Base-by-base conservation (phyloP, 1,140 invertebrate species). In the Pentalonia nigronervosa region DNA sequence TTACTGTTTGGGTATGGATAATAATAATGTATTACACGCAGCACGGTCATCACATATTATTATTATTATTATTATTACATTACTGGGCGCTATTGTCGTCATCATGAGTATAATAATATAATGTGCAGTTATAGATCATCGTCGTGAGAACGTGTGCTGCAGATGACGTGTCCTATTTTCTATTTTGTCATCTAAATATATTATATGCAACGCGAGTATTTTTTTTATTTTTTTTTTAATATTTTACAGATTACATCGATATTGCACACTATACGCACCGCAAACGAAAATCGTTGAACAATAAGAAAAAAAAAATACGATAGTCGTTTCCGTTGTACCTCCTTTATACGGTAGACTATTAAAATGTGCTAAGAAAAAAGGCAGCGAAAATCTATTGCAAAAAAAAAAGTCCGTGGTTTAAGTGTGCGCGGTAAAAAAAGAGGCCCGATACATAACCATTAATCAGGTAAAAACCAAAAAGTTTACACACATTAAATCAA, bases 171-270 rank as follows among this genome's bases (percentile, higher is more conserved):
- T 67, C 60, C 60, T 67, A 67, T 67, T 67, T 67, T 11, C 60
- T 67, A 67, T 67, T 67, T 30, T 67, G 60, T 67, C 60, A 67
- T 67, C 60, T 67, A 67, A 67, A 67, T 67, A 67, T 67, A 67
- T 67, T 30, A 67, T 67, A 67, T 67, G 60, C 60, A n/a, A 67
- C 60, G 60, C 30, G 9, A 30, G 60, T 30, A 67, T 67, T 67
- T 67, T 30, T 60, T 60, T 56, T 30, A 9, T 9, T 20, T 23
- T 41, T 41, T 41, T 41, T 41, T 41, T 41, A 41, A 67, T 30
- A n/a, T 30, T 67, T 30, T 30, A 67, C 30, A 11, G 11, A 67
- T 67, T 30, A 67, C 60, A 67, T 67, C 56, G 56, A 60, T 60
- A 53, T 53, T 7, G 21, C 25, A 60, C 56, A 60, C 11, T 60